Percentiles rank a stretch among this genome's conserved stretches.
Evolutionary conservation across 2,113 vertebrate species (phyloP).

Genomic region (Peromyscus leucopus): DNA sequence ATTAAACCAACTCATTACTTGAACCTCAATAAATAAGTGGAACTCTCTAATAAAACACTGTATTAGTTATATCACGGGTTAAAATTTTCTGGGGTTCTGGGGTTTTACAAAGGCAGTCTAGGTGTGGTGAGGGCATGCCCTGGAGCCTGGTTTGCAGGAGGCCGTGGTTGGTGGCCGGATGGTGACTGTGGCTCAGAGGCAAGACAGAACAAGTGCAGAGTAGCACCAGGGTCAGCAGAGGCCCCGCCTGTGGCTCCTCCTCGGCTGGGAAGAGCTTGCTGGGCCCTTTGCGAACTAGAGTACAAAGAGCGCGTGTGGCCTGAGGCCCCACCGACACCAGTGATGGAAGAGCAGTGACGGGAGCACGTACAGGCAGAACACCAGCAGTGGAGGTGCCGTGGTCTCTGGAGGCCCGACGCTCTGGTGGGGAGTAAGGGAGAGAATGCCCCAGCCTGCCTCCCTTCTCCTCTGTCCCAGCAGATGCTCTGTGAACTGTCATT

Average conservation of each 20-base stretch:
- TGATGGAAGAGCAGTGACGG: too few relatives aligned
- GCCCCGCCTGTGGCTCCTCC: background rate
- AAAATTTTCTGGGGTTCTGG: background rate
- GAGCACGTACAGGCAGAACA: background rate
- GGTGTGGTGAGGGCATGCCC: background rate
- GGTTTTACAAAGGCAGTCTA: background rate
- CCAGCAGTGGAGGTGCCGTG: background rate
- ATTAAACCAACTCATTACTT: background rate
- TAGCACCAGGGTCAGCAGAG: too few relatives aligned
- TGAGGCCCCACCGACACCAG: background rate
- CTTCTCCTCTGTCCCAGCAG: background rate
- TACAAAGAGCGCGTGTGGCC: fast-evolving
- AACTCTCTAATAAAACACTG: background rate
- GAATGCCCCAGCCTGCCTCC: too few relatives aligned
- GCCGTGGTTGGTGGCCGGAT: fast-evolving
- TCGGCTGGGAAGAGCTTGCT: background rate
- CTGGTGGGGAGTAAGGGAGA: background rate
- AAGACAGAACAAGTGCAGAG: background rate
- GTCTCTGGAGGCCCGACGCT: background rate
- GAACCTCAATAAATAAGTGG: background rate
- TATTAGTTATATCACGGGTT: background rate
- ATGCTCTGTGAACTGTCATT: background rate
- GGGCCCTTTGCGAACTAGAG: background rate
- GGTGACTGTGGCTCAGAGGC: background rate
- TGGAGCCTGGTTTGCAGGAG: background rate